Evolutionary conservation across 2,888 invertebrate genomes (phyloP), one percentile per base, ranked within the genome.

Genomic region (Tenodera sinensis): DNA sequence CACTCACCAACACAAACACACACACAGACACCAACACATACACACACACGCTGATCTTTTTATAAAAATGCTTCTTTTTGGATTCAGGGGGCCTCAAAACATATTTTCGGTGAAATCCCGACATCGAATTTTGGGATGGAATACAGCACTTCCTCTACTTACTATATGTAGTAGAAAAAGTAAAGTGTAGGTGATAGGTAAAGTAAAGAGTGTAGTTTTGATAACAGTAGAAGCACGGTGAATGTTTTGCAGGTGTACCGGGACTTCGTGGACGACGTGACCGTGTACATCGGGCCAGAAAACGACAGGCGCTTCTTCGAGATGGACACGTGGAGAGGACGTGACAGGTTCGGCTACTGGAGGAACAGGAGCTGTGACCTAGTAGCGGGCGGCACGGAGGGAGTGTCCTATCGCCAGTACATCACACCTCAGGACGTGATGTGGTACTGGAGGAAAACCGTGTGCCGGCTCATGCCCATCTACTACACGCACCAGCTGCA

Each of bases 361-460:
- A 93, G 94, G 71, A 93, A 95, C 91, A 92, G 92, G 14, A 96
- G 95, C 92, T 94, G 95, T 89, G 95, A 96, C 90, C 94, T 94
- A 25, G 93, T 96, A 7, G 93, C 93, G 34, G 95, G 95, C 8
- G 95, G 96, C 0, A 95, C 96, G 0, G 97, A 97, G 92, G 97
- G 97, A 0, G 95, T 96, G 28, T 92, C 92, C 86, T 94, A 93
- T 91, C 94, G 95, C 0, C 96, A 96, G 91, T 93, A 93, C 83
- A 92, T 97, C 1, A 94, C 93, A 0, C 95, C 95, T 90, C 93
- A 94, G 15, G 94, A 95, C 30, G 94, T 94, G 0, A 92, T 97
- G 1, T 93, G 94, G 20, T 96, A 96, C 91, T 96, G 96, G 94
- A 94, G 96, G 88, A 96, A 96, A 91, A 95, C 96, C 0, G 93